These are phyloP conservation scores for Podargus strigoides DNA, from an alignment of 2,797 vertebrate species.

Conservation along the genomic window DNA sequence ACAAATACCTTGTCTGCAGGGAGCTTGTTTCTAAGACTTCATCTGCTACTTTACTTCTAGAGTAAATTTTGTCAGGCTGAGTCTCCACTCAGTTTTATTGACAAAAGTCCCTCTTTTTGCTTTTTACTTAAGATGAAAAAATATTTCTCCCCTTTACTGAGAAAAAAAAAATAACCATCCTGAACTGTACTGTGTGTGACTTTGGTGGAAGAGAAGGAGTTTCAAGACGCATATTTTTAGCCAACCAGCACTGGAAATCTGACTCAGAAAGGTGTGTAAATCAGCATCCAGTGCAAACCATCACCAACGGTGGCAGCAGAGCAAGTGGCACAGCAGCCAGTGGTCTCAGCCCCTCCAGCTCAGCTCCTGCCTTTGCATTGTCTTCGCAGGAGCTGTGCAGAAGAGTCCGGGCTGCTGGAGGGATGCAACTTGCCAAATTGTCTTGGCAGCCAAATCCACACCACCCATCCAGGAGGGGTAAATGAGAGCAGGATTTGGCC, in stretches of 20 bases:
- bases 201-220: not conserved
- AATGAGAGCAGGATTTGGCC: not conserved
- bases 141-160: not conserved
- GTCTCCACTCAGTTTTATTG: not conserved
- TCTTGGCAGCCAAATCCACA: not conserved
- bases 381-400: not conserved
- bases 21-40: not conserved
- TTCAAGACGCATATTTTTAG: not conserved
- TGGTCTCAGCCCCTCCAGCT: not conserved
- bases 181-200: not conserved
- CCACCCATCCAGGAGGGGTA: not conserved
- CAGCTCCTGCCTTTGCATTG: not conserved
- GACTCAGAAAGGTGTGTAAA: not conserved
- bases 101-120: not conserved
- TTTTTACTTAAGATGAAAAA: not conserved
- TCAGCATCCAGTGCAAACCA: fast-evolving
- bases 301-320: fast-evolving
- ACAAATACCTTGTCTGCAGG: not conserved
- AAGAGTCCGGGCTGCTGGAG: not conserved
- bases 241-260: not conserved
- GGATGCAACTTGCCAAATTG: not conserved
- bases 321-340: fast-evolving
- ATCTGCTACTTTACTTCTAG: not conserved
- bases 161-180: not conserved
- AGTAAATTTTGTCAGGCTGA: not conserved